Percentiles rank a stretch among this genome's conserved stretches.
phyloP scores from a whole-genome alignment of 2,797 vertebrate species.

The Menidia menidia region DNA sequence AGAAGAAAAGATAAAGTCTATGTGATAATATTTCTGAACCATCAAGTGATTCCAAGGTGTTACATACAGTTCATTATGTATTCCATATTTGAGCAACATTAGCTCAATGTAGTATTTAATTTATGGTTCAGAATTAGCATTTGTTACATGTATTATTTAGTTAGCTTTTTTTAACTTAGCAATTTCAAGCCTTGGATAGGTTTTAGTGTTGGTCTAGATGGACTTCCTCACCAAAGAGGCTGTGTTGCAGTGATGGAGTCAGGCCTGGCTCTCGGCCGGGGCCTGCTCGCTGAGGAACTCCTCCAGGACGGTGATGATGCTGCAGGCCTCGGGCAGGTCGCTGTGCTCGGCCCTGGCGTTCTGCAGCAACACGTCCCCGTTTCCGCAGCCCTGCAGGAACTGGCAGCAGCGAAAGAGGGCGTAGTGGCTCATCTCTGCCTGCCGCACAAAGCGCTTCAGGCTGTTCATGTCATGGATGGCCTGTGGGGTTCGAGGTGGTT shows the following conservation, averaged over 20 bases:
- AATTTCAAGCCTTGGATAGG: constrained; percentile 13
- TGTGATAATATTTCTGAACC: background rate
- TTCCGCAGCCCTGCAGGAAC: constrained; percentile 96
- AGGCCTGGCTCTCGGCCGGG: constrained; percentile 50
- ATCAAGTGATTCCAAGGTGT: background rate
- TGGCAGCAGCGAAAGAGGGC: constrained; percentile 94
- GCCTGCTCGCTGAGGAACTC: constrained; percentile 90
- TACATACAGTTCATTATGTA: constrained; percentile 26
- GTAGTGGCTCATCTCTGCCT: constrained; percentile 98
- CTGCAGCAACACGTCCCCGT: constrained; percentile 92
- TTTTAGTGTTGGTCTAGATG: constrained; percentile 25
- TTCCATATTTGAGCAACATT: constrained; percentile 9
- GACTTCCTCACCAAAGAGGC: background rate
- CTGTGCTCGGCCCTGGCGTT: constrained; percentile 92
- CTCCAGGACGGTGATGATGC: constrained; percentile 92
- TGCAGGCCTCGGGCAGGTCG: constrained; percentile 92
- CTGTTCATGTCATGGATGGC: constrained; percentile 99
- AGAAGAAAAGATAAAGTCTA: background rate
- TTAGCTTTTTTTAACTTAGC: background rate
- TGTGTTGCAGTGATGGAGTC: constrained; percentile 12
- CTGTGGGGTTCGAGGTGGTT: constrained; percentile 68
- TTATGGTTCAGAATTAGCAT: constrained; percentile 5
- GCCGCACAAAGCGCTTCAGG: constrained; percentile 94
- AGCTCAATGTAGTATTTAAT: background rate
- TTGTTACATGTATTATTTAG: constrained; percentile 1